Percentiles rank a stretch among this genome's conserved stretches.
phyloP scores from a whole-genome alignment of 2,113 vertebrate genomes.

The Fulmarus glacialis region DNA sequence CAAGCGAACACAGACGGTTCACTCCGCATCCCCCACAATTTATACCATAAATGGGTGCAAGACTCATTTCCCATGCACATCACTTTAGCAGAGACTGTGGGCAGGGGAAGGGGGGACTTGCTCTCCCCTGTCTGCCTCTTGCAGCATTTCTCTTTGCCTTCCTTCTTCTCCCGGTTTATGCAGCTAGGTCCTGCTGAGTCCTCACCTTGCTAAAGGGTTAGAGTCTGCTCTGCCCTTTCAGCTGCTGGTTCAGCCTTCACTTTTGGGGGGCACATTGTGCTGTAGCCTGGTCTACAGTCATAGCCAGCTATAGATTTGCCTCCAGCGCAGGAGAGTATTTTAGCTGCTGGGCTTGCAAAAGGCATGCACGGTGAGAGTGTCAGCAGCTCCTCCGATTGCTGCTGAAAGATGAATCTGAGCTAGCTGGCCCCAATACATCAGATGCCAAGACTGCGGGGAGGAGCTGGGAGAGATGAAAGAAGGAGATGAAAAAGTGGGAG shows the following conservation, averaged over 20 bases:
- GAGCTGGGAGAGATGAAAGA: constrained; percentile 11
- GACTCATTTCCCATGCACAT: neutral
- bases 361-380: neutral
- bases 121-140: neutral
- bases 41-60: neutral
- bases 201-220: neutral
- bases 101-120: neutral
- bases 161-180: neutral
- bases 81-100: neutral
- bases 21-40: neutral
- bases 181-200: neutral
- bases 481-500: neutral
- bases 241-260: neutral
- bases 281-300: neutral
- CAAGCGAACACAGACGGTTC: neutral
- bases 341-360: neutral
- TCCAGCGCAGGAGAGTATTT: neutral
- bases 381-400: neutral
- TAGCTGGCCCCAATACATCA: neutral
- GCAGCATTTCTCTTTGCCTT: neutral
- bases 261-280: neutral
- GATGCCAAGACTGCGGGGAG: neutral
- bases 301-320: neutral
- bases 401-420: constrained; percentile 19
- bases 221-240: neutral